Evolutionary conservation across 2,113 vertebrate genomes (phyloP), one percentile per base, ranked within the genome.

Genomic region (Nanorana parkeri): DNA sequence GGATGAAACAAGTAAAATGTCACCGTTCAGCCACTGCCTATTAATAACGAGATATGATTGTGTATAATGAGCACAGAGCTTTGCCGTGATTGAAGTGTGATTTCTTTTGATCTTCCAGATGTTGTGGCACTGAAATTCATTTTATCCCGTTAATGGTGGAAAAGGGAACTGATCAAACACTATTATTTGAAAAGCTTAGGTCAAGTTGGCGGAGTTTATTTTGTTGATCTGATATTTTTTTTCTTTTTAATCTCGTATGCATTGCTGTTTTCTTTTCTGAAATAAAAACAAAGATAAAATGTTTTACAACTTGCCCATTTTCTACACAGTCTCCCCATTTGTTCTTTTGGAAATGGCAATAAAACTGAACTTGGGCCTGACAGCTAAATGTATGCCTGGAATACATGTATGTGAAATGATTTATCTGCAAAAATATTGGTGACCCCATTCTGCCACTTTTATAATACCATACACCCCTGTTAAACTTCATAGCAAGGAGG

Each of bases 21-120:
- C 93, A 93, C 77, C 79, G 90, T 90, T 88, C 90, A 87, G 89
- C 90, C 87, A 75, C 67, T 71, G 84, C 89, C 91, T 93, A 89
- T 95, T 95, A 95, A 95, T 95, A 94, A 94, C 91, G 85, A 90
- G 92, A 89, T 91, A 91, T 91, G 90, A 93, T 89, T 90, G 90
- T 90, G 77, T 87, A 91, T 92, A 93, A 94, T 90, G 91, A 94
- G 92, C 88, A 88, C 91, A 92, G 92, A 92, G 93, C 88, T 93
- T 91, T 88, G 71, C 88, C 85, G 87, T 91, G 94, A 94, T 94
- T 91, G 92, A 94, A 93, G 92, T 88, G 85, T 83, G 89, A 86
- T 88, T 85, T 91, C 91, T 93, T 93, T 91, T 90, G 92, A 92
- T 92, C 88, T 90, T 92, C 89, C 92, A 94, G 95, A 94, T 94